Conservation (phyloP, 2,888 invertebrate species). For the Syrista parreyssii region DNA sequence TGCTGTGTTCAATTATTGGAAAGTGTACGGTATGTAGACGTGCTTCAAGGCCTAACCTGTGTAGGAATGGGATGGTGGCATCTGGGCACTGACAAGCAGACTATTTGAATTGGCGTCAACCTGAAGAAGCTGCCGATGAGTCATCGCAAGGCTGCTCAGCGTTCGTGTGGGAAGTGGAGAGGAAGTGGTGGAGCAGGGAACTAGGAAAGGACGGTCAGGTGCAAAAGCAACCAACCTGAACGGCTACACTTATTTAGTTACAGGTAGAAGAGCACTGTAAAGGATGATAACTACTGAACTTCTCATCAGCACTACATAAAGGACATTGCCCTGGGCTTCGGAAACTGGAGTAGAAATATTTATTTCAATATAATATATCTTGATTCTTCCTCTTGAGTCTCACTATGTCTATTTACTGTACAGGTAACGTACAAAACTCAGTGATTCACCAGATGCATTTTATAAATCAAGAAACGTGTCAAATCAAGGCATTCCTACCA, state of each 20-base stretch:
- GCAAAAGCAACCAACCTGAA: slow-evolving; percentile 50
- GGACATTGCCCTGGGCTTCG: not conserved
- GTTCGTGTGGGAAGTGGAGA: not conserved
- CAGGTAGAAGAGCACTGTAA: not conserved
- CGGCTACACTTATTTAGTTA: slow-evolving; percentile 9
- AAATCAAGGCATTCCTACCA: not conserved
- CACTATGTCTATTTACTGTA: too few species aligned
- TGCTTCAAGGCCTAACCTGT: too few species aligned
- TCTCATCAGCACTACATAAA: not conserved
- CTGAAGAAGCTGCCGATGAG: slow-evolving; percentile 26
- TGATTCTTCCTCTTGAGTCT: not conserved
- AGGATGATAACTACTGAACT: not conserved
- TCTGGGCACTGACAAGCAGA: not conserved
- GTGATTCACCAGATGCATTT: too few species aligned
- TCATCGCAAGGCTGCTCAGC: slow-evolving; percentile 28
- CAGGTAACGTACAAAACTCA: too few species aligned
- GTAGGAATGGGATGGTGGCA: not conserved
- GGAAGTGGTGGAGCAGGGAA: slow-evolving; percentile 33
- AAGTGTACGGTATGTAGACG: too few species aligned
- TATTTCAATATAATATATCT: not conserved
- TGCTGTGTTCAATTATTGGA: too few species aligned
- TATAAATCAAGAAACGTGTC: too few species aligned
- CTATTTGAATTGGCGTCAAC: not conserved
- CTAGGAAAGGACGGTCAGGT: slow-evolving; percentile 46
- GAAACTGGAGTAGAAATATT: not conserved